phyloP scores from a whole-genome alignment of 2,888 invertebrate species.

The Zaprionus bogoriensis region DNA sequence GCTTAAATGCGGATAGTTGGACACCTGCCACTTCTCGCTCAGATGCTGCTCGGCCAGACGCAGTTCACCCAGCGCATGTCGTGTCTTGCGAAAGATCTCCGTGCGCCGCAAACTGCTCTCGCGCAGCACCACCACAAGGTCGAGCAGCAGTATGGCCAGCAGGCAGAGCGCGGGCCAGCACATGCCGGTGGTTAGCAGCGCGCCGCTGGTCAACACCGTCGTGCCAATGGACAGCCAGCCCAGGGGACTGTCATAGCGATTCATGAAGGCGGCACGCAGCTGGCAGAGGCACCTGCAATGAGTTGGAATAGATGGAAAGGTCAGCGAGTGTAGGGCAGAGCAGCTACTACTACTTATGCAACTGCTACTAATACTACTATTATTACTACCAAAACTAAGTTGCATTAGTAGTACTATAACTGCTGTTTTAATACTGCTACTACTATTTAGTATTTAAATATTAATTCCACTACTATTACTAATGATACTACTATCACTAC shows the following conservation, averaged over 20 bases:
- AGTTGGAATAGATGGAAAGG: background rate
- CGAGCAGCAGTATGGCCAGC: slow-evolving; percentile 84
- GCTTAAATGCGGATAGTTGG: slow-evolving; percentile 92
- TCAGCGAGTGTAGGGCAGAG: background rate
- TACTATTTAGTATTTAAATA: no score
- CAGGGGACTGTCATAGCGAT: slow-evolving; percentile 85
- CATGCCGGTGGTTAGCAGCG: slow-evolving; percentile 84
- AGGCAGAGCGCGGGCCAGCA: slow-evolving; percentile 82
- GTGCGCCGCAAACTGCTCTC: slow-evolving; percentile 87
- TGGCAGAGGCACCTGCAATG: slow-evolving; percentile 74
- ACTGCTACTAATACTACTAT: no score
- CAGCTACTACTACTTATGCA: no score
- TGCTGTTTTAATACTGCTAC: no score
- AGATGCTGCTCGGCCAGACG: slow-evolving; percentile 80
- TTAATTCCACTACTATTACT: no score
- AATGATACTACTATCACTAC: no score
- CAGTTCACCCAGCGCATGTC: slow-evolving; percentile 79
- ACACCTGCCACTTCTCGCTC: slow-evolving; percentile 86
- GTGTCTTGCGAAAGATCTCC: slow-evolving; percentile 84
- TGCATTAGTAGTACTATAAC: no score
- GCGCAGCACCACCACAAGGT: slow-evolving; percentile 85
- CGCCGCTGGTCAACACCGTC: slow-evolving; percentile 84
- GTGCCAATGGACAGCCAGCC: slow-evolving; percentile 87
- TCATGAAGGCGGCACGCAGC: slow-evolving; percentile 80
- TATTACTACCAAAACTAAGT: no score